These are phyloP conservation scores for Atherinosoma microstoma DNA, from an alignment of 2,797 vertebrate species.

Conservation along the genomic window DNA sequence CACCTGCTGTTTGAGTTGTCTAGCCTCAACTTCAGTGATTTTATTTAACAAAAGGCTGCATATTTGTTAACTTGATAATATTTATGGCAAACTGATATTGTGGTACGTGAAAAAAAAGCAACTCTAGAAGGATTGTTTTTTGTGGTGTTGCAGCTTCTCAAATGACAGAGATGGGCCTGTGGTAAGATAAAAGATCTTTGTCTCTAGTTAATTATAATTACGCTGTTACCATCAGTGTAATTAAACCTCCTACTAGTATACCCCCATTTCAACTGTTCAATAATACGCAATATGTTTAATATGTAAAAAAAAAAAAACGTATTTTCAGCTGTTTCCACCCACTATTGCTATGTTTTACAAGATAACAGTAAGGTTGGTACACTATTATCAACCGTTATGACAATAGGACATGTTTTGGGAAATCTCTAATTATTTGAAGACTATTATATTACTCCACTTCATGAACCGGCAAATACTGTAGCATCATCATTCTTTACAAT, in stretches of 20 bases:
- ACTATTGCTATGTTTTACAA: background rate
- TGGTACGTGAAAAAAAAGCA: background rate
- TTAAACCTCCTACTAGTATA: background rate
- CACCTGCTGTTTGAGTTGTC: background rate
- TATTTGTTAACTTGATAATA: background rate
- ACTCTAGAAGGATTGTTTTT: background rate
- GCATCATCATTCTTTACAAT: background rate
- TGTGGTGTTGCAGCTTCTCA: background rate
- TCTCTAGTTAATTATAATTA: background rate
- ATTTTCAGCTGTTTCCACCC: background rate
- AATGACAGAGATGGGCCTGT: background rate
- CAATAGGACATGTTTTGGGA: background rate
- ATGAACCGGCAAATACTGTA: background rate
- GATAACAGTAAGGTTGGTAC: background rate
- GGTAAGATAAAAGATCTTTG: background rate
- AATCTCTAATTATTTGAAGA: background rate
- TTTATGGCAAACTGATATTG: background rate
- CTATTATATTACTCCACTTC: background rate
- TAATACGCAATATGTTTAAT: background rate
- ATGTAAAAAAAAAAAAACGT: background rate
- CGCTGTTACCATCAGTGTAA: background rate
- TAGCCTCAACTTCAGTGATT: background rate
- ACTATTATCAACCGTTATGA: background rate
- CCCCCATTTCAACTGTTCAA: background rate
- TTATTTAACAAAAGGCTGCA: background rate